phyloP scores from a whole-genome alignment of 2,797 vertebrate genomes.

The Galaxias olidus region DNA sequence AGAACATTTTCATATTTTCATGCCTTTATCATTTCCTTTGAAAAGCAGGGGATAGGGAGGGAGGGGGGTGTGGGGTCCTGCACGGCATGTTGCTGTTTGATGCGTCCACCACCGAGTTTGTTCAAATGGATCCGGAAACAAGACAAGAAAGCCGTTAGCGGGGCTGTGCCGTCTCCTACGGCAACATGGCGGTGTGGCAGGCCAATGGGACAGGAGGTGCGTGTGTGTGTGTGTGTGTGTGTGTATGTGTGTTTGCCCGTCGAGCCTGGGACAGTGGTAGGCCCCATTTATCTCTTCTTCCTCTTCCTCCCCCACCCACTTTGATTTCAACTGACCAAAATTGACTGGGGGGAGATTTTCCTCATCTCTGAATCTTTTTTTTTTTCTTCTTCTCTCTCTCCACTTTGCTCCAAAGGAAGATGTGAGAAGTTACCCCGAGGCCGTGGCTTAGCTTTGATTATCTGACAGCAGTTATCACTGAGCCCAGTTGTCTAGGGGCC shows the following conservation, averaged over 20 bases:
- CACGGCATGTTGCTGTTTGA: constrained; percentile 59
- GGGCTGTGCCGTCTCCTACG: constrained; percentile 45
- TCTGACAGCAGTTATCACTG: constrained; percentile 58
- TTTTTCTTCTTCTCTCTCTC: constrained; percentile 24
- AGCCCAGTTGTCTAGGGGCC: constrained; percentile 40
- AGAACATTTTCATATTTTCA: constrained; percentile 78
- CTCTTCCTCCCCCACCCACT: constrained; percentile 36
- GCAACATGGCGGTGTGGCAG: constrained; percentile 54
- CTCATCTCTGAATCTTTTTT: constrained; percentile 52
- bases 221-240: constrained; percentile 18
- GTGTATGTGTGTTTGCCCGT: constrained; percentile 16
- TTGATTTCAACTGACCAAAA: constrained; percentile 67
- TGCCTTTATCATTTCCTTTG: constrained; percentile 75
- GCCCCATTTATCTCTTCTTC: constrained; percentile 51
- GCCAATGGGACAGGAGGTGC: constrained; percentile 57
- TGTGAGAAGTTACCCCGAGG: constrained; percentile 56
- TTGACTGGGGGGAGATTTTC: constrained; percentile 55
- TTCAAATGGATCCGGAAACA: constrained; percentile 67
- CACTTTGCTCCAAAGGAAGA: constrained; percentile 59
- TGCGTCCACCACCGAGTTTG: constrained; percentile 54
- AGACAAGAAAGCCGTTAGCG: constrained; percentile 64
- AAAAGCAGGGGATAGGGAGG: constrained; percentile 53
- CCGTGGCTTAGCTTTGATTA: constrained; percentile 68
- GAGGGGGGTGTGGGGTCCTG: constrained; percentile 41
- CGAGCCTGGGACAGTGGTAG: constrained; percentile 38